phyloP scores from a whole-genome alignment of 2,113 vertebrate species.

The Strix aluco region DNA sequence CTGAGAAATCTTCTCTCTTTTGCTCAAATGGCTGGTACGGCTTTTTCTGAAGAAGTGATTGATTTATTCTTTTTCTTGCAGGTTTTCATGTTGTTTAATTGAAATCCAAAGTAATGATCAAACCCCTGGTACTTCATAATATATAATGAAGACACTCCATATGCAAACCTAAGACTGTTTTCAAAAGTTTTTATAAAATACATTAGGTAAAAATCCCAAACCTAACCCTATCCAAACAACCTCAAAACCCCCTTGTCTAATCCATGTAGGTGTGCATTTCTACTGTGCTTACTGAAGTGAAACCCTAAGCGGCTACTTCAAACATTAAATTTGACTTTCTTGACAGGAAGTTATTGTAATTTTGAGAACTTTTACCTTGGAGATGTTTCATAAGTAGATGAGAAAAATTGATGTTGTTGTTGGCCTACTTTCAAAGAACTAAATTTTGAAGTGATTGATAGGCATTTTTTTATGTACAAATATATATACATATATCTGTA shows the following conservation, averaged over 20 bases:
- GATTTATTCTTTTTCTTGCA: not conserved
- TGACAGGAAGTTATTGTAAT: not conserved
- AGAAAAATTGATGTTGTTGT: not conserved
- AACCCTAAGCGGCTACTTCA: not conserved
- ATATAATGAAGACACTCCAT: not conserved
- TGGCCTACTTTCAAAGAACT: not conserved
- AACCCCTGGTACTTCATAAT: not conserved
- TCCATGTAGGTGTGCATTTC: not conserved
- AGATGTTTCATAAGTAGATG: not conserved
- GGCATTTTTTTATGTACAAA: too few species aligned
- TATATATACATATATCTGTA: not conserved
- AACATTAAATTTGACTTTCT: fast-evolving
- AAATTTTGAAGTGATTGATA: not conserved
- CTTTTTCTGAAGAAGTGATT: not conserved
- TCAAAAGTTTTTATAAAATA: not conserved
- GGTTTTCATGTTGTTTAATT: not conserved
- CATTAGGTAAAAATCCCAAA: not conserved
- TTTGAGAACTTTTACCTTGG: not conserved
- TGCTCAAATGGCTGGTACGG: not conserved
- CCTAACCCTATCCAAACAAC: not conserved
- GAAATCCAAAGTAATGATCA: not conserved
- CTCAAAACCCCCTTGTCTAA: not conserved
- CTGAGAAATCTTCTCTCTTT: not conserved
- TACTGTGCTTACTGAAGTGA: not conserved
- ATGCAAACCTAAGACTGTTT: not conserved